Evolutionary conservation across 2,113 vertebrate genomes (phyloP).

Genomic region (Atrichornis clamosus): DNA sequence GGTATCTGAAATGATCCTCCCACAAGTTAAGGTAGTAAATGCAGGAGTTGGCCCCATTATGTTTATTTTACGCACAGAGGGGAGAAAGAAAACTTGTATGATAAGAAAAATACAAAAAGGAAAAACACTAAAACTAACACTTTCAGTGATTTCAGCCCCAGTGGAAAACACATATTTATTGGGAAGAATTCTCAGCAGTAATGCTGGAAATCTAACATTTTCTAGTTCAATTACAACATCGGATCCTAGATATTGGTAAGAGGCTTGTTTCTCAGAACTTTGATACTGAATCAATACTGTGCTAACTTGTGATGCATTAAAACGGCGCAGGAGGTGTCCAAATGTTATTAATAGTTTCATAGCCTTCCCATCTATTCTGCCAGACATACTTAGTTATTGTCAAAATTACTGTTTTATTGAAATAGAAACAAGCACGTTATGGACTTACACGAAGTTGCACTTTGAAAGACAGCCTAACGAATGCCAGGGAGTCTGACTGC

Average conservation of each 20-base stretch:
- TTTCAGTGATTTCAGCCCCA: constrained; percentile 65
- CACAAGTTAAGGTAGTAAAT: constrained; percentile 42
- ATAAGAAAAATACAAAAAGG: constrained; percentile 58
- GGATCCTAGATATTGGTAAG: constrained; percentile 76
- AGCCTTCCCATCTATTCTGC: constrained; percentile 62
- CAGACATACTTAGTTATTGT: constrained; percentile 67
- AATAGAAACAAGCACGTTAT: constrained; percentile 59
- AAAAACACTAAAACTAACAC: constrained; percentile 69
- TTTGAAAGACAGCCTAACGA: constrained; percentile 29
- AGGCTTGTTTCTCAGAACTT: constrained; percentile 72
- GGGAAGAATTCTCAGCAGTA: constrained; percentile 78
- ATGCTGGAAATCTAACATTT: constrained; percentile 75
- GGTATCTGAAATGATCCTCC: constrained; percentile 52
- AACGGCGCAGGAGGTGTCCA: constrained; percentile 59
- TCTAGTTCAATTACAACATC: constrained; percentile 77
- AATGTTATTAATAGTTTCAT: constrained; percentile 74
- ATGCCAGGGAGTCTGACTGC: background rate
- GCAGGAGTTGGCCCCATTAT: constrained; percentile 50
- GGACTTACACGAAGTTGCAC: constrained; percentile 41
- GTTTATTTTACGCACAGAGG: constrained; percentile 27
- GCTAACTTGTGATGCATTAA: constrained; percentile 73
- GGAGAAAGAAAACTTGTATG: constrained; percentile 33
- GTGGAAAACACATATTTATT: constrained; percentile 77
- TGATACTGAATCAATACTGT: constrained; percentile 72
- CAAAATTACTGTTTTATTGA: constrained; percentile 70